These are phyloP conservation scores for Raphicerus campestris DNA, from an alignment of 2,113 vertebrate species.

Conservation along the genomic window DNA sequence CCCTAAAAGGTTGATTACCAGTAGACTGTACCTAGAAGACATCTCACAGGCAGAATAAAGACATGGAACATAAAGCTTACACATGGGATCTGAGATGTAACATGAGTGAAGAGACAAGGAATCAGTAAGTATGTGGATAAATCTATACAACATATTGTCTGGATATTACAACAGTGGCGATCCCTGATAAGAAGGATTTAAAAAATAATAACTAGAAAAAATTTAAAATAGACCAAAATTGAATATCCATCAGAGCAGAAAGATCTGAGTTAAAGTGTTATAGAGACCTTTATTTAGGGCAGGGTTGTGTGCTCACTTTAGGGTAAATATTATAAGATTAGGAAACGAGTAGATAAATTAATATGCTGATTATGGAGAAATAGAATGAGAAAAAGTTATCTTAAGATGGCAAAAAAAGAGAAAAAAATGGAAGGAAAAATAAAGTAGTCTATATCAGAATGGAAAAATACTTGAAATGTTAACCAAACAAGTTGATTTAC, in stretches of 20 bases:
- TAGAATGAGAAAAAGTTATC: neutral
- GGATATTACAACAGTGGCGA: neutral
- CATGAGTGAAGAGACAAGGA: neutral
- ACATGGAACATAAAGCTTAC: neutral
- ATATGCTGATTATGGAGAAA: neutral
- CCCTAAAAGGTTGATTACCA: neutral
- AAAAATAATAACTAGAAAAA: neutral
- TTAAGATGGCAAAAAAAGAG: neutral
- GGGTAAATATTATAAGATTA: neutral
- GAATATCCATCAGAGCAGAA: neutral
- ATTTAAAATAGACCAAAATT: neutral
- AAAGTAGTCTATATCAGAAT: neutral
- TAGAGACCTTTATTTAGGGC: no score
- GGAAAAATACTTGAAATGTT: neutral
- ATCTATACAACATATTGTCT: neutral
- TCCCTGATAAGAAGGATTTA: neutral
- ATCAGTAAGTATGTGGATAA: neutral
- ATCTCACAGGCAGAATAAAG: neutral
- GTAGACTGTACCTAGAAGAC: neutral
- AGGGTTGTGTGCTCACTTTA: neutral
- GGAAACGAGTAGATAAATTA: neutral
- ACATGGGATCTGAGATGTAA: neutral
- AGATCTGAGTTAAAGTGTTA: neutral
- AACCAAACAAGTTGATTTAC: neutral
- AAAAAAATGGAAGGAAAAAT: neutral